Conservation (phyloP, 2,113 vertebrate genomes). For the Acinonyx jubatus region DNA sequence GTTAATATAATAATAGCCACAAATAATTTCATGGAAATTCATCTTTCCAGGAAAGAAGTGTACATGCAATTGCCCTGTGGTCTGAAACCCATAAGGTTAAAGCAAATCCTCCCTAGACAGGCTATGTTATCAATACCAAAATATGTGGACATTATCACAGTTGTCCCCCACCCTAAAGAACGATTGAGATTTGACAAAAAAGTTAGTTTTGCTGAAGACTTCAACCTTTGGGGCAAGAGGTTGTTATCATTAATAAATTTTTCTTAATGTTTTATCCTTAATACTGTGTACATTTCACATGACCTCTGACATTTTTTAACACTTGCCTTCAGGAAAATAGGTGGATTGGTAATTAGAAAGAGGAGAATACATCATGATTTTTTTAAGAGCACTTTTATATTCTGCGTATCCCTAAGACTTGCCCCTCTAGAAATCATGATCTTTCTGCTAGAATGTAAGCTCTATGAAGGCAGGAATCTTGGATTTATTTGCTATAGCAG, state of each 20-base stretch:
- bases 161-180: background rate
- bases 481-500: background rate
- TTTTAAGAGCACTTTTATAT: background rate
- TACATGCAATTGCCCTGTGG: background rate
- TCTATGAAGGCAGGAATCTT: background rate
- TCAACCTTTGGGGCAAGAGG: background rate
- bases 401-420: background rate
- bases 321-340: background rate
- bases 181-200: background rate
- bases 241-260: background rate
- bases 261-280: background rate
- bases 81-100: background rate
- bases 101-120: background rate
- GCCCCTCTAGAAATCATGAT: background rate
- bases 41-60: background rate
- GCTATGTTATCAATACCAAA: background rate
- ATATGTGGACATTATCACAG: background rate
- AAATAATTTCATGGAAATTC: slow-evolving; percentile 7
- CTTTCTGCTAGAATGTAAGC: background rate
- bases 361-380: background rate
- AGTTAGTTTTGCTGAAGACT: background rate
- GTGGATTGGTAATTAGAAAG: background rate
- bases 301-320: background rate
- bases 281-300: background rate
- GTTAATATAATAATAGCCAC: background rate